Conservation (phyloP, 2,888 invertebrate species). For the Xylocampa areola region DNA sequence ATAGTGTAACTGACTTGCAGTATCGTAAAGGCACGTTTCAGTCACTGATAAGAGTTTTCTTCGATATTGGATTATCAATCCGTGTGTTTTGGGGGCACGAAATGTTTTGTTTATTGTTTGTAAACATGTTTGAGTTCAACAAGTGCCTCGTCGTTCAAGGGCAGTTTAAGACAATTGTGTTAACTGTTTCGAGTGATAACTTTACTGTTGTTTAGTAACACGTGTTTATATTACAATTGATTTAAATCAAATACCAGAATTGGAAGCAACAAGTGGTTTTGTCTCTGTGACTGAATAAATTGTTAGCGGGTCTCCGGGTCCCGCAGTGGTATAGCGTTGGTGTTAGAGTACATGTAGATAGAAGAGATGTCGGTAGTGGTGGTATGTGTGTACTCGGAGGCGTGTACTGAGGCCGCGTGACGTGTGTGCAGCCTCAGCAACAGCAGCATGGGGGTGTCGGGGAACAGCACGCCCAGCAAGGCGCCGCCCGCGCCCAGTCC, state of each 20-base stretch:
- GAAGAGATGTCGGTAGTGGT: constrained; percentile 25
- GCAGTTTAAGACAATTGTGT: not conserved
- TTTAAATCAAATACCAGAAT: too few relatives aligned
- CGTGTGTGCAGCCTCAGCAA: constrained; percentile 78
- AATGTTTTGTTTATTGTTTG: constrained; percentile 26
- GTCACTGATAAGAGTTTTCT: constrained; percentile 36
- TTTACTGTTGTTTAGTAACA: constrained; percentile 7
- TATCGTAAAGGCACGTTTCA: constrained; percentile 18
- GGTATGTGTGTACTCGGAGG: not conserved
- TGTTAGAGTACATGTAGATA: constrained; percentile 15
- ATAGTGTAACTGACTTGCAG: constrained; percentile 38
- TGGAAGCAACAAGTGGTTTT: constrained; percentile 31
- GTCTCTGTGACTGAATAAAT: not conserved
- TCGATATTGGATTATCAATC: constrained; percentile 4
- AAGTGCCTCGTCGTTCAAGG: constrained; percentile 28
- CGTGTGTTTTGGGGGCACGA: not conserved
- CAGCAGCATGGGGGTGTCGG: constrained; percentile 68
- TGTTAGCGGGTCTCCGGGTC: too few relatives aligned
- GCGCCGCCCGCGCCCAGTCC: constrained; percentile 73
- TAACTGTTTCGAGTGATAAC: not conserved
- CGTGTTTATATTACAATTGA: too few relatives aligned
- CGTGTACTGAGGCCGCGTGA: constrained; percentile 8
- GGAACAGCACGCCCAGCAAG: constrained; percentile 82
- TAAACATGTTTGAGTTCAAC: constrained; percentile 35
- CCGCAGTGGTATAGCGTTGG: not conserved